Evolutionary conservation across 1,140 invertebrate species (phyloP).

Genomic region (Scaptomyza graminum): DNA sequence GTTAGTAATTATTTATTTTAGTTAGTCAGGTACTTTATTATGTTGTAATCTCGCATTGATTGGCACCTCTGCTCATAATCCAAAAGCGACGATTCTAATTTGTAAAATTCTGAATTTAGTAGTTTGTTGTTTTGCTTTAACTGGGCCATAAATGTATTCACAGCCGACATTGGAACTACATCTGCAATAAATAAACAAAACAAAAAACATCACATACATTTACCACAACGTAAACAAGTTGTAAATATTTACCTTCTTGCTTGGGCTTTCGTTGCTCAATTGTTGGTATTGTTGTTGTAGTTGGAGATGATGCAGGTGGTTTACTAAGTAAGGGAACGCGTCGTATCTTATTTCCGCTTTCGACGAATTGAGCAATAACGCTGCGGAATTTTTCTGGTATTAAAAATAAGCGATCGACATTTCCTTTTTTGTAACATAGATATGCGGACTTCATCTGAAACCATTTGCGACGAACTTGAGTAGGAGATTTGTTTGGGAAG

Average conservation of each 20-base stretch:
- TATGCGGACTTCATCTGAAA: conserved; percentile 81
- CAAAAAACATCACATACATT: background rate
- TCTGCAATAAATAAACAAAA: conserved; percentile 4
- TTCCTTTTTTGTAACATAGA: conserved; percentile 75
- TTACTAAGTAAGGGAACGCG: background rate
- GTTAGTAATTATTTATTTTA: background rate
- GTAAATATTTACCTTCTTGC: conserved; percentile 18
- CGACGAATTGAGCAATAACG: conserved; percentile 74
- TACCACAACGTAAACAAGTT: background rate
- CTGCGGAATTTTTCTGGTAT: conserved; percentile 70
- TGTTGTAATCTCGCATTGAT: conserved; percentile 59
- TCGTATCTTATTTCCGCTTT: conserved; percentile 55
- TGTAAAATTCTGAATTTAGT: conserved; percentile 53
- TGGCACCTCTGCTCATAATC: conserved; percentile 70
- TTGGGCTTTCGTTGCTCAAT: conserved; percentile 19
- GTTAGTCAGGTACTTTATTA: conserved; percentile 43
- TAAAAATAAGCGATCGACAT: conserved; percentile 63
- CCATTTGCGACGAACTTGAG: conserved; percentile 75
- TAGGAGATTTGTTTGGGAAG: conserved; percentile 74
- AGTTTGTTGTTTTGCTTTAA: conserved; percentile 61
- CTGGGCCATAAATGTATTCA: conserved; percentile 53
- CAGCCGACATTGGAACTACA: conserved; percentile 12
- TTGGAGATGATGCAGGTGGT: background rate
- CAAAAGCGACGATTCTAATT: conserved; percentile 55
- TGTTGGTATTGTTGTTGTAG: background rate